Percentiles rank a stretch among this genome's conserved stretches.
These are phyloP conservation scores for Periophthalmus modestus DNA, from an alignment of 2,113 vertebrate species.

Conservation along the genomic window DNA sequence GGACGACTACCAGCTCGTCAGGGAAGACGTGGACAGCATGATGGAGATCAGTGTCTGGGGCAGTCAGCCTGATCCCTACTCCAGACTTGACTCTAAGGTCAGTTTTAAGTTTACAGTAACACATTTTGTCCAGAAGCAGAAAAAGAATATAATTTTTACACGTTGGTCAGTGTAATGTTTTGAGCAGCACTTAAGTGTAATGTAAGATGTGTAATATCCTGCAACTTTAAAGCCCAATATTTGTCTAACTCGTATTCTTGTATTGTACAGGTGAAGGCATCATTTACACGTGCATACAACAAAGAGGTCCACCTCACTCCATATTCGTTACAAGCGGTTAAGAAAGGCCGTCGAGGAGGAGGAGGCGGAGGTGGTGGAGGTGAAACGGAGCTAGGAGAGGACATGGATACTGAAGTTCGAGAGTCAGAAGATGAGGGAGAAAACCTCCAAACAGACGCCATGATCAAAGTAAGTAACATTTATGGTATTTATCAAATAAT, in stretches of 20 bases:
- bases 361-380: slow-evolving; percentile 23
- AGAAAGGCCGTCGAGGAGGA: slow-evolving; percentile 77
- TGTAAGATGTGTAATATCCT: background rate
- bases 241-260: background rate
- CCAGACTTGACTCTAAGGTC: slow-evolving; percentile 94
- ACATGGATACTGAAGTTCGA: slow-evolving; percentile 54
- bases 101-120: background rate
- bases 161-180: background rate
- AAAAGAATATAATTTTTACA: background rate
- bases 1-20: slow-evolving; percentile 90
- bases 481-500: background rate
- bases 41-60: slow-evolving; percentile 93
- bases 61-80: slow-evolving; percentile 86
- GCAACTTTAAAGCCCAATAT: background rate
- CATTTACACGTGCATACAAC: slow-evolving; percentile 94
- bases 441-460: slow-evolving; percentile 81
- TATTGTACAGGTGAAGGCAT: slow-evolving; percentile 87
- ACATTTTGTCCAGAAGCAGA: background rate
- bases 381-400: slow-evolving; percentile 70
- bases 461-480: slow-evolving; percentile 88
- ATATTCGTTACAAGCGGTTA: slow-evolving; percentile 83
- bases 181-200: background rate
- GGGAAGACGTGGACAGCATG: slow-evolving; percentile 92
- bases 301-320: slow-evolving; percentile 88
- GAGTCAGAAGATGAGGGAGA: slow-evolving; percentile 75